phyloP scores from a whole-genome alignment of 2,797 vertebrate genomes.

The Helarctos malayanus region DNA sequence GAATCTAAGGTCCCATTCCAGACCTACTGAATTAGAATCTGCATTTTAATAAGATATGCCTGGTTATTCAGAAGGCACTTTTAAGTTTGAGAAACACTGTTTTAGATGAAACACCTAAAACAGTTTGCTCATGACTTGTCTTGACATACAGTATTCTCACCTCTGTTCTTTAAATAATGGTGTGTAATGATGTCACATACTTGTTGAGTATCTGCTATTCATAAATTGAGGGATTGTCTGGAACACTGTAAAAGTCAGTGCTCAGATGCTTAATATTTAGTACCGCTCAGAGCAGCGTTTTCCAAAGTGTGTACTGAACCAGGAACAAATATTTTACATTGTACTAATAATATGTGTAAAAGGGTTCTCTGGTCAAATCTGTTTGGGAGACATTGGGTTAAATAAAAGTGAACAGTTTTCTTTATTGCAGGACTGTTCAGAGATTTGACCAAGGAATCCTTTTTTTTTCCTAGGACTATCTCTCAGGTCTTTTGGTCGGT shows the following conservation, averaged over 20 bases:
- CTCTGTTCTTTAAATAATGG: not conserved
- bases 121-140: not conserved
- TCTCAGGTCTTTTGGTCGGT: conserved; percentile 86
- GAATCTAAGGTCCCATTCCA: not conserved
- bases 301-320: conserved; percentile 84
- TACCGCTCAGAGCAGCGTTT: conserved; percentile 73
- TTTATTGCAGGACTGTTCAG: conserved; percentile 85
- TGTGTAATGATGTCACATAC: not conserved
- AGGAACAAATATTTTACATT: conserved; percentile 70
- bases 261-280: conserved; percentile 5
- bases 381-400: conserved; percentile 72
- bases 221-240: conserved; percentile 48
- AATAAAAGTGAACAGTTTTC: conserved; percentile 83
- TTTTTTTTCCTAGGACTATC: conserved; percentile 85
- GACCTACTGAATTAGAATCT: conserved; percentile 39
- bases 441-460: conserved; percentile 87
- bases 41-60: conserved; percentile 52
- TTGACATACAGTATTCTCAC: not conserved
- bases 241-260: conserved; percentile 16
- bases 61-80: conserved; percentile 28
- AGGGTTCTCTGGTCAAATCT: conserved; percentile 87
- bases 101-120: conserved; percentile 17
- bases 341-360: conserved; percentile 76
- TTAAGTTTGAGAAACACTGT: conserved; percentile 1
- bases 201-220: conserved; percentile 20